Percentiles rank a stretch among this genome's conserved stretches.
Conservation (phyloP, 2,888 invertebrate species). For the Neoascia interrupta region DNA sequence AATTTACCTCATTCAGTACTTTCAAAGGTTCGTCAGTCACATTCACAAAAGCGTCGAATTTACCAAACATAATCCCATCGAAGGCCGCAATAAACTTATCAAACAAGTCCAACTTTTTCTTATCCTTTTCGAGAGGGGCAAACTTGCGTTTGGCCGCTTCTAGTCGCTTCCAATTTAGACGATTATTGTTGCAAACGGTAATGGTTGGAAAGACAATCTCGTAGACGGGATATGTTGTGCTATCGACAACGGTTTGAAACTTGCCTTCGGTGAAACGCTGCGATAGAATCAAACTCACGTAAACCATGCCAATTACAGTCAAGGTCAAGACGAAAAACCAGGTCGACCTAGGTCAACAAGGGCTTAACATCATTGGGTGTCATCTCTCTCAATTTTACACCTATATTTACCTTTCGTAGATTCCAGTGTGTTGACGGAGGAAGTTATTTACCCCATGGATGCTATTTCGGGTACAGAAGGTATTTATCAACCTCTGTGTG, state of each 20-base stretch:
- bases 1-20: constrained; percentile 75
- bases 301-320: constrained; percentile 75
- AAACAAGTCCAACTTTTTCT: constrained; percentile 72
- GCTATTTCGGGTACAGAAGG: constrained; percentile 75
- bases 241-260: constrained; percentile 78
- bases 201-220: constrained; percentile 77
- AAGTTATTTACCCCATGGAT: constrained; percentile 76
- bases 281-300: constrained; percentile 76
- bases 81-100: constrained; percentile 73
- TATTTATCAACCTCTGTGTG: constrained; percentile 70
- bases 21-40: constrained; percentile 71
- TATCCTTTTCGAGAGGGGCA: constrained; percentile 71
- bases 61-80: constrained; percentile 75
- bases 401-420: constrained; percentile 71
- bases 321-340: constrained; percentile 75
- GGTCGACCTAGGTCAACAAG: constrained; percentile 70
- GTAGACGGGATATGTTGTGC: constrained; percentile 76
- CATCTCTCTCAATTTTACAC: too few species aligned
- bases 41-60: constrained; percentile 74
- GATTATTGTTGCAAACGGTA: constrained; percentile 77
- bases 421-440: constrained; percentile 69
- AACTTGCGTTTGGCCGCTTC: constrained; percentile 73
- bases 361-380: too few species aligned
- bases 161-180: constrained; percentile 77
- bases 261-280: constrained; percentile 75